Percentiles rank a stretch among this genome's conserved stretches.
Evolutionary conservation across 2,113 vertebrate genomes (phyloP).

Genomic region (Shinisaurus crocodilurus): DNA sequence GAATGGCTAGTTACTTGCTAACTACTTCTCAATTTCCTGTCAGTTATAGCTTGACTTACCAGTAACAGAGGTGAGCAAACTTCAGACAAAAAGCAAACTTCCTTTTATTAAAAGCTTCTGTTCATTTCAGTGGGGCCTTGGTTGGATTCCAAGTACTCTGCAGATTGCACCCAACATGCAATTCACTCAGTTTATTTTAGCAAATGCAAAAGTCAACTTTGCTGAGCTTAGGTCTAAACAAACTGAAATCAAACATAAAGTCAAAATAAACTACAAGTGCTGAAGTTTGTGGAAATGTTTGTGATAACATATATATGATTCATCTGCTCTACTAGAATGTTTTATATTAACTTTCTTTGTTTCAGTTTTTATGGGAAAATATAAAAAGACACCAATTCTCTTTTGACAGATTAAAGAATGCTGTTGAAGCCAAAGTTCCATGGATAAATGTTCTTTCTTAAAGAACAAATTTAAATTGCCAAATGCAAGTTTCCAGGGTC

Average conservation of each 20-base stretch:
- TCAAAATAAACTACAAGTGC: slow-evolving; percentile 7
- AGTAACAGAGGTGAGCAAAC: not conserved
- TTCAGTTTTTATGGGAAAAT: slow-evolving; percentile 36
- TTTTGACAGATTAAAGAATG: slow-evolving; percentile 37
- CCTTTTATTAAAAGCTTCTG: not conserved
- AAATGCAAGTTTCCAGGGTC: not conserved
- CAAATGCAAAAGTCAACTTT: not conserved
- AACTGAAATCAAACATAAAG: not conserved
- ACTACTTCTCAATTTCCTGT: not conserved
- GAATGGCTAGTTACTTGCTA: not conserved
- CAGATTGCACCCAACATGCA: not conserved
- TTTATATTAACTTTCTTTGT: slow-evolving; percentile 67
- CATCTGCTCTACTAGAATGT: slow-evolving; percentile 52
- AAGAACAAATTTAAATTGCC: slow-evolving; percentile 13
- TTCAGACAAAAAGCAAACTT: not conserved
- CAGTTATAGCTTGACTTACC: not conserved
- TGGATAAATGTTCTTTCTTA: slow-evolving; percentile 21
- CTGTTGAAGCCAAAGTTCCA: slow-evolving; percentile 19
- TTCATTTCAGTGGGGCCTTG: not conserved
- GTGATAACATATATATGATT: slow-evolving; percentile 66
- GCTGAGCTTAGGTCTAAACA: not conserved
- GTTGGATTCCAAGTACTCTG: not conserved
- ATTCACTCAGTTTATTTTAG: not conserved
- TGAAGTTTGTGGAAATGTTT: slow-evolving; percentile 58
- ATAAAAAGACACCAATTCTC: slow-evolving; percentile 23